Percentiles rank a stretch among this genome's conserved stretches.
phyloP scores from a whole-genome alignment of 2,113 vertebrate genomes.

The Zapornia atra region DNA sequence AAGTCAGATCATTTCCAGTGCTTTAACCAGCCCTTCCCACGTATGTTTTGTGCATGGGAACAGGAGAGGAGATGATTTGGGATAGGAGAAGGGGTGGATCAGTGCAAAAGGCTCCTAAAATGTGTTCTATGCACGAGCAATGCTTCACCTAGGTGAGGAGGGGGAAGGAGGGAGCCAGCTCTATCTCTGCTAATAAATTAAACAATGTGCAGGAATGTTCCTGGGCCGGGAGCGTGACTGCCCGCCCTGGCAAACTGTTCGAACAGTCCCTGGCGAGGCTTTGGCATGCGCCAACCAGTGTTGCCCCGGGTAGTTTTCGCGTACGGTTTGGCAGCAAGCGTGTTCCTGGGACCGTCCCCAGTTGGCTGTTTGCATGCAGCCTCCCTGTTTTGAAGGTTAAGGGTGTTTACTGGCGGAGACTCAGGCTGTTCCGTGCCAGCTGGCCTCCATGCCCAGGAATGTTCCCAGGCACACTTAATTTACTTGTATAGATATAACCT shows the following conservation, averaged over 20 bases:
- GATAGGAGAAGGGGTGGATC: neutral
- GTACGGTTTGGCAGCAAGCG: neutral
- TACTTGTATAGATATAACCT: slow-evolving; percentile 5
- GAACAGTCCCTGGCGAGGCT: neutral
- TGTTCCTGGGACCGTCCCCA: neutral
- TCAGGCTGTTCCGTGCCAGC: neutral
- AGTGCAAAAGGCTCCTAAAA: neutral
- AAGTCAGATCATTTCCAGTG: neutral
- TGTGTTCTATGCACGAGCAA: neutral
- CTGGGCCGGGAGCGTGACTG: neutral
- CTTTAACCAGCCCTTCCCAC: neutral
- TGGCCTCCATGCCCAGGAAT: slow-evolving; percentile 40
- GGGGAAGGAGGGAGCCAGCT: neutral
- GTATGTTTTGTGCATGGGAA: neutral
- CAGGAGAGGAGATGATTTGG: neutral
- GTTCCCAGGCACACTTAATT: slow-evolving; percentile 56
- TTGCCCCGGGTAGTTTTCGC: neutral
- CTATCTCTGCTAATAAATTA: neutral
- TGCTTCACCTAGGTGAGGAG: neutral
- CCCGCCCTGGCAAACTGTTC: neutral
- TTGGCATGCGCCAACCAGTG: neutral
- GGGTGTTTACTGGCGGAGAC: slow-evolving; percentile 29
- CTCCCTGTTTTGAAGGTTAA: slow-evolving; percentile 25
- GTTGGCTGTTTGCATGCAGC: slow-evolving; percentile 3
- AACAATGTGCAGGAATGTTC: neutral